These are phyloP conservation scores for Eupristina koningsbergeri DNA, from an alignment of 1,140 invertebrate genomes.

Conservation along the genomic window DNA sequence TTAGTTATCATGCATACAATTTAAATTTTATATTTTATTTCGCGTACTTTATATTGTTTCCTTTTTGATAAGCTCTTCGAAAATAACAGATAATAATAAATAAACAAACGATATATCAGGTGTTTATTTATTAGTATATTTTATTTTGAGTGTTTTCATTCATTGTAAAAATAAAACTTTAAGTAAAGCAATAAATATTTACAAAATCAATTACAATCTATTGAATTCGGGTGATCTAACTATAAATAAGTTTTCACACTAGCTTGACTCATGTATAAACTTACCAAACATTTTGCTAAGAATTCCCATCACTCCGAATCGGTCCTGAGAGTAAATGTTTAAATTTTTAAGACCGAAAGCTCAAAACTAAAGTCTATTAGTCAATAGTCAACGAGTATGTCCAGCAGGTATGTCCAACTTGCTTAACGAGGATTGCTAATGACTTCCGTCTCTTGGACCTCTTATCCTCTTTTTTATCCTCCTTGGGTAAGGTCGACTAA, in stretches of 20 bases:
- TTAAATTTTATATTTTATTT: background rate
- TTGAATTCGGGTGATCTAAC: no score
- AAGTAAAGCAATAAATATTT: no score
- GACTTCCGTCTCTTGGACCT: background rate
- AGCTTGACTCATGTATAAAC: background rate
- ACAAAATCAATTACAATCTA: no score
- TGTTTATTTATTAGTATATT: no score
- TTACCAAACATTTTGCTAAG: constrained; percentile 49
- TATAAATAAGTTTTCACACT: no score
- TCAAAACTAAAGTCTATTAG: background rate
- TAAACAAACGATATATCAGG: no score
- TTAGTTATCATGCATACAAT: background rate
- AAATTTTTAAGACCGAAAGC: no score
- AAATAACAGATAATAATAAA: background rate
- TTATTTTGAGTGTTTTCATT: no score
- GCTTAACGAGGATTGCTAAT: background rate
- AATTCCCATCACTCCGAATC: constrained; percentile 18
- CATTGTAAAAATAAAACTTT: no score
- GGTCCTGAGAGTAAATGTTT: background rate
- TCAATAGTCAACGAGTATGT: background rate
- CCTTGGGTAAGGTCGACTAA: constrained; percentile 37
- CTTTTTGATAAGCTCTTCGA: background rate
- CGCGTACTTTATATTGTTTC: background rate
- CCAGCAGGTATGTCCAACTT: background rate
- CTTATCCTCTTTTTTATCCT: constrained; percentile 18